Base-by-base conservation (phyloP, 2,888 invertebrate genomes). In the Nomada goodeniana region DNA sequence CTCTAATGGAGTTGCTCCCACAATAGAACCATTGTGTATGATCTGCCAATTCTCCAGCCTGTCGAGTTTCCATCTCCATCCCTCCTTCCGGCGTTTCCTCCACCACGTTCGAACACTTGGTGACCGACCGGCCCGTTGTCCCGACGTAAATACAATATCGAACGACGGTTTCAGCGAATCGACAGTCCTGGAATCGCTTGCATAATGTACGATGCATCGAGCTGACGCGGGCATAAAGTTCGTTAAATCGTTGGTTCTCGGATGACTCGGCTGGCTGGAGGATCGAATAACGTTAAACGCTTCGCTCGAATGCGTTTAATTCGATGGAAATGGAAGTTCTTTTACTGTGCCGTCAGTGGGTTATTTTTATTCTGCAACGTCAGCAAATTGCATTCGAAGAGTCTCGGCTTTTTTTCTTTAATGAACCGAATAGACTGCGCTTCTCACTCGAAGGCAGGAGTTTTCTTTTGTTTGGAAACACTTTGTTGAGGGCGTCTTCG, bases 1-100 rank as follows among this genome's bases (percentile, higher is more conserved):
- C 61, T 71, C 79, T 83, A 88, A 88, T 88, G 84, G 87, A 88
- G 88, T 88, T 85, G 67, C 73, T 67, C 20, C 79, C 55, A 87
- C 88, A 89, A 89, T 89, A 47, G 82, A 47, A 15, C 72, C 72
- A 84, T 88, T 87, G 83, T 89, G 50, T 20, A 80, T 80, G 67
- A 80, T 71, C 70, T 57, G 65, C 55, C 65, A 53, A 76, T 72
- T 74, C 72, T 84, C 69, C 71, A 80, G 73, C 80, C 78, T 83
- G 83, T 80, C 85, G 73, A 53, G 67, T 53, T 47, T 53, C 23
- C 26, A 23, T 26, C 26, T 57, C 57, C 53, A 36, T 64, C 57
- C 23, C 47, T 26, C 7, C 53, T 70, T 53, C 44, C 74, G 73
- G 23, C 52, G 42, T 15, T 42, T 29, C 60, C 23, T 23, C 29